Base-by-base conservation (phyloP, 2,797 vertebrate genomes). In the Lateolabrax maculatus region DNA sequence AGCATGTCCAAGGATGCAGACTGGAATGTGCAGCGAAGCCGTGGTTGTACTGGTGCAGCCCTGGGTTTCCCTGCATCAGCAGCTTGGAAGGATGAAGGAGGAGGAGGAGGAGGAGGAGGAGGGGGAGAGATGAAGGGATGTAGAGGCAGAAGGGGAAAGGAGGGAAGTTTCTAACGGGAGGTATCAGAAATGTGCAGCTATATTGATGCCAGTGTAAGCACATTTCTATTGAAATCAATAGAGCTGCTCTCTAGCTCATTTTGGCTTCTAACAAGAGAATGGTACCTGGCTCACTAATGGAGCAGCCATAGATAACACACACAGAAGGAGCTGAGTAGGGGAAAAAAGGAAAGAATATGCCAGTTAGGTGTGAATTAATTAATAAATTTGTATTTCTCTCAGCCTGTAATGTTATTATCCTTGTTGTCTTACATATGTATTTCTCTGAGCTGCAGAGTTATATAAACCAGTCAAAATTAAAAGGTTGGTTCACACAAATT, bases 161-260 rank as follows among this genome's bases (percentile, higher is more conserved):
- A 49, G 70, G 79, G 69, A 71, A 71, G 78, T 76, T 81, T 84
- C 84, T 82, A 78, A 86, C 55, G 11, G 84, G 76, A 87, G 81
- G 79, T 87, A 84, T 93, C 85, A 89, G 88, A 90, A 87, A 89
- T 83, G 84, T 89, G 84, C 86, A 74, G 90, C 71, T 75, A 60
- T 86, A 92, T 86, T 79, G 87, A 94, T 90, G 87, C 78, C 84
- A 76, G 62, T 87, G 92, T 93, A 92, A 93, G 92, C 90, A 90
- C 87, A 89, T 93, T 92, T 88, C 84, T 87, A 85, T 88, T 89
- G 81, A 89, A 93, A 94, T 93, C 92, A 88, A 94, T 93, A 87
- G 77, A 89, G 78, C 78, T 68, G 80, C 80, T 87, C 77, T 87
- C 61, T 2, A 84, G 85, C 84, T 91, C 79, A 83, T 90, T 90